Evolutionary conservation across 1,140 invertebrate genomes (phyloP), one percentile per base, ranked within the genome.

Genomic region (Cyrtorhinus lividipennis): DNA sequence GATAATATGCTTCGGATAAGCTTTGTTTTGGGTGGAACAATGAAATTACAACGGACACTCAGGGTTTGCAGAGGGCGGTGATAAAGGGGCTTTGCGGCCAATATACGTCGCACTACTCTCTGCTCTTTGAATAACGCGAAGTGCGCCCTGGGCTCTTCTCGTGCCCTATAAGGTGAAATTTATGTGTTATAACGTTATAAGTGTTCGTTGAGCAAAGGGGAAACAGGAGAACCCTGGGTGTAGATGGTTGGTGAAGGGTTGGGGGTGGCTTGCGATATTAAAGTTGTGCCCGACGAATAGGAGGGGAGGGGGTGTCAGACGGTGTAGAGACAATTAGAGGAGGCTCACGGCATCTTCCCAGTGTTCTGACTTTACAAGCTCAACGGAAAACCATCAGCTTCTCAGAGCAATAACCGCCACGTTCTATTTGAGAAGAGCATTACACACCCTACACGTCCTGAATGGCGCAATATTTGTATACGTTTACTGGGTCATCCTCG

Each of bases 191-290:
- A 20, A 53, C 38, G 38, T 8, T 44, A n/a, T n/a, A n/a, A 44
- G 38, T 10, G 38, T 8, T 44, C 38, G 38, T n/a, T 8, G n/a
- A 44, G 38, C n/a, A 44, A 44, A 44, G 38, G 38, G 38, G 38
- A n/a, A n/a, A n/a, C n/a, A 53, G 30, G 63, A 62, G 61, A 59
- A 65, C 66, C 68, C 5, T 65, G 63, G 61, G 59, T 65, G 65
- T 68, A 67, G 65, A 62, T 62, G 65, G 63, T 45, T 66, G 59
- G 61, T 68, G 63, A 65, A 65, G 61, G 64, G 63, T 62, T 53
- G 62, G 66, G 66, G 67, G 66, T 65, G 65, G 64, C 65, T 58
- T 59, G 38, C 25, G 56, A 68, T 65, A 61, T 65, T 65, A 60
- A 62, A 61, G 63, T 63, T 61, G 61, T 60, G 53, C 30, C 48